Evolutionary conservation across 92 coral and sea anemone species (phyloP), one percentile per base, ranked within the genome.

Genomic region (Porites divaricata): DNA sequence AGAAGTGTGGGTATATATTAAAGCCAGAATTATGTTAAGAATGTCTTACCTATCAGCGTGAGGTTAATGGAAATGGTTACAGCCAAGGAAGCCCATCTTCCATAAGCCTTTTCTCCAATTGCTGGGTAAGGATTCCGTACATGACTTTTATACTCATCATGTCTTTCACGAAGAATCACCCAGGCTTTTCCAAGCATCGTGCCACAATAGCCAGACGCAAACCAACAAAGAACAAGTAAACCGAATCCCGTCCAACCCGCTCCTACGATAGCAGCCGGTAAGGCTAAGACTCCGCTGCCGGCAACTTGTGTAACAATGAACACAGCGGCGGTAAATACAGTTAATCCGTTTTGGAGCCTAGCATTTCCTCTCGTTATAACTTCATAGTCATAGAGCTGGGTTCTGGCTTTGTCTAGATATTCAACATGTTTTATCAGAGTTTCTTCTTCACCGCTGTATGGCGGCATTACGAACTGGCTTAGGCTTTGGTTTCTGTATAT

Each of bases 241-340:
- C 80, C 91, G 49, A 96, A 28, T 4, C 98, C 98, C 1, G 90
- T 90, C 93, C 93, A 93, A 2, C 98, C 98, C 5, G 96, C 72
- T 58, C 88, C 74, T 0, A 90, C 95, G 57, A 96, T 90, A 2
- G 99, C 99, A 22, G 92, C 86, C 12, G 99, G 99, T 25, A 96
- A 79, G 2, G 99, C 99, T 49, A 96, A 86, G 1, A 96, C 98
- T 1, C 99, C 99, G 57, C 98, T 94, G 25, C 99, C 99, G 24
- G 99, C 99, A 98, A 96, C 94, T 72, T 96, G 98, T 8, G 98
- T 98, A 45, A 87, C 88, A 35, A 96, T 89, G 81, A 96, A 96
- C 11, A 96, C 94, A 1, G 99, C 91, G 10, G 99, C 99, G n/a
- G 99, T 96, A 86, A 90, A 92, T 0, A 90, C 89, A 3, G 99